Base-by-base conservation (phyloP, 2,888 invertebrate genomes). In the Omphaloscelis lunosa region DNA sequence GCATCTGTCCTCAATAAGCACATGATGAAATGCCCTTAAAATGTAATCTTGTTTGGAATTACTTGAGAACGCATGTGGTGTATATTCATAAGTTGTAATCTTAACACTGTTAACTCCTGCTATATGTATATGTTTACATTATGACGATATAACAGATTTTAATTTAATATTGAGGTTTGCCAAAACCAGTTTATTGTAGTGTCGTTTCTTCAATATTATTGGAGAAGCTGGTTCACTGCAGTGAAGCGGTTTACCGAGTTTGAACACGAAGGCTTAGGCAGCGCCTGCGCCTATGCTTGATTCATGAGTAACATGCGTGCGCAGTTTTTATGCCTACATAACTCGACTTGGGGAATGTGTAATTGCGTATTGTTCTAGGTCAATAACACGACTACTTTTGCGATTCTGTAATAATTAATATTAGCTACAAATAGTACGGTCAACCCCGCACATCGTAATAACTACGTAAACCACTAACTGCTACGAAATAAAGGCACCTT, bases 281-380 rank as follows among this genome's bases (percentile, higher is more conserved):
- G 67, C 41, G 70, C 62, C 23, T 53, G 65, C 17, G 29, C 45
- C 65, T 65, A 70, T 78, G 72, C 77, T 86, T 83, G 83, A 79
- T 79, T 83, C 83, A 87, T 86, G 80, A 85, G 63, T 63, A 53
- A 41, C 75, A 82, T 82, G 87, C 86, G 81, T 88, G 86, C 56
- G 77, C 67, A 78, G 59, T 79, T 80, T 85, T 80, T 82, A 83
- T 83, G 72, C 71, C 66, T 63, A 80, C 79, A 80, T 80, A 86
- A 81, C 88, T 83, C 61, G 76, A 66, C 81, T 82, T 78, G 63
- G 77, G 78, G 82, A 81, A 83, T 82, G 82, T 84, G 71, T 84
- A 83, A 89, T 88, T 87, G 82, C 71, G 78, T 87, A 86, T 89
- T 89, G 88, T 89, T 87, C 72, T 89, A 82, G 86, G 88, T 87